Conservation (phyloP, 1,140 invertebrate genomes). For the Ephestia elutella region DNA sequence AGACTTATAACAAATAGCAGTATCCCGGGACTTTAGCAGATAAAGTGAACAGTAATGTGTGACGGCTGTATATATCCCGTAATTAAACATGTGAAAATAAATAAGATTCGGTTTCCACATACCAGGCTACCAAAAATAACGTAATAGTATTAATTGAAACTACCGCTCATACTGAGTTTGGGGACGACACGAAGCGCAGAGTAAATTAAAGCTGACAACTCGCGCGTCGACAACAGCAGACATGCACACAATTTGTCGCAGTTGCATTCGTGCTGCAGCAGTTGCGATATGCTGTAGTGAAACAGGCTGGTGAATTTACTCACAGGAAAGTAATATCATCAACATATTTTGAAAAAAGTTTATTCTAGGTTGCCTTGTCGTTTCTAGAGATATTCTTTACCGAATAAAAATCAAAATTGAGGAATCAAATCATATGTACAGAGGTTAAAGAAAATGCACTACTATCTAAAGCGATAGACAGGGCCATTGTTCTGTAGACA, state of each 20-base stretch:
- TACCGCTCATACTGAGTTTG: background rate
- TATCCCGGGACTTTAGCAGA: no score
- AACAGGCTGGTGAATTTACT: no score
- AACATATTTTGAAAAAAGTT: background rate
- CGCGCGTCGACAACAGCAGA: background rate
- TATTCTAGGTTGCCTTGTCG: no score
- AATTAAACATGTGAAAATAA: background rate
- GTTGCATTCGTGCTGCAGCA: background rate
- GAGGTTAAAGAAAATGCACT: no score
- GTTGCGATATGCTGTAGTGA: background rate
- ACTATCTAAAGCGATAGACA: no score
- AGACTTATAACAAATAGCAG: no score
- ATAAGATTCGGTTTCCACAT: background rate
- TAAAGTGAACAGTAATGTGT: no score
- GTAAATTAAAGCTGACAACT: slow-evolving; percentile 3
- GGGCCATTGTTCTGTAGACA: no score
- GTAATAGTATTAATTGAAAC: background rate
- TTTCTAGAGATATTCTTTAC: no score
- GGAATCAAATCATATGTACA: no score
- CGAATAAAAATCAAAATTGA: no score
- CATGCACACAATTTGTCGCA: background rate
- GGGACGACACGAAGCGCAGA: background rate
- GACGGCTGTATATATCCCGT: no score
- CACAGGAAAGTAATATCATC: background rate
- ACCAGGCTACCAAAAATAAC: background rate